phyloP scores from a whole-genome alignment of 1,140 invertebrate species.

The Limonius californicus region DNA sequence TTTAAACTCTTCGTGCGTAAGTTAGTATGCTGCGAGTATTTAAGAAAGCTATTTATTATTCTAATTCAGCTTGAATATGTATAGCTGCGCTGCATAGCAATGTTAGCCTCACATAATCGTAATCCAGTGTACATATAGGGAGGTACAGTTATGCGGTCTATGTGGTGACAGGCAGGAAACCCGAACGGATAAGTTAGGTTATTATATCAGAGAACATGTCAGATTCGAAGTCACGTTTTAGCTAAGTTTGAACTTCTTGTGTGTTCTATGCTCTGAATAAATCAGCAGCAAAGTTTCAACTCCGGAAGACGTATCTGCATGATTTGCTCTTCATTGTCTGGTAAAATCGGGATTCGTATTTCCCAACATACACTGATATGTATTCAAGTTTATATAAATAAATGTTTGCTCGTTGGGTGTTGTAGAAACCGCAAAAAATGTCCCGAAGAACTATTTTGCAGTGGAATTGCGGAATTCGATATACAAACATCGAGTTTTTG shows the following conservation, averaged over 20 bases:
- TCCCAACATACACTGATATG: too few species aligned
- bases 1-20: too few species aligned
- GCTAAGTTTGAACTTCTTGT: constrained; percentile 1
- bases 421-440: too few species aligned
- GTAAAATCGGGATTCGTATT: too few species aligned
- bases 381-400: too few species aligned
- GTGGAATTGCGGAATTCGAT: too few species aligned
- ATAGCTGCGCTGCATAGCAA: background rate
- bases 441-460: too few species aligned
- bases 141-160: constrained; percentile 9
- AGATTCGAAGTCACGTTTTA: constrained; percentile 7
- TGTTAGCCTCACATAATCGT: constrained; percentile 3
- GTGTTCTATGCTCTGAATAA: constrained; percentile 10
- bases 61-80: background rate
- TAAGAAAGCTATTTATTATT: too few species aligned
- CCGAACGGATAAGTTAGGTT: constrained; percentile 10
- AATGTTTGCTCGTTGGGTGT: background rate
- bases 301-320: background rate
- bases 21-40: too few species aligned
- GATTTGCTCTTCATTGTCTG: background rate
- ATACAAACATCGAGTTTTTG: too few species aligned
- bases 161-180: constrained; percentile 10
- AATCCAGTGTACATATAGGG: constrained; percentile 2
- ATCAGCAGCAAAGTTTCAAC: background rate
- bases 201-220: constrained; percentile 7